A percentile compares a stretch with the other conserved stretches of the same genome.
Conservation (phyloP, 2,888 invertebrate genomes). For the Watsonalla binaria region DNA sequence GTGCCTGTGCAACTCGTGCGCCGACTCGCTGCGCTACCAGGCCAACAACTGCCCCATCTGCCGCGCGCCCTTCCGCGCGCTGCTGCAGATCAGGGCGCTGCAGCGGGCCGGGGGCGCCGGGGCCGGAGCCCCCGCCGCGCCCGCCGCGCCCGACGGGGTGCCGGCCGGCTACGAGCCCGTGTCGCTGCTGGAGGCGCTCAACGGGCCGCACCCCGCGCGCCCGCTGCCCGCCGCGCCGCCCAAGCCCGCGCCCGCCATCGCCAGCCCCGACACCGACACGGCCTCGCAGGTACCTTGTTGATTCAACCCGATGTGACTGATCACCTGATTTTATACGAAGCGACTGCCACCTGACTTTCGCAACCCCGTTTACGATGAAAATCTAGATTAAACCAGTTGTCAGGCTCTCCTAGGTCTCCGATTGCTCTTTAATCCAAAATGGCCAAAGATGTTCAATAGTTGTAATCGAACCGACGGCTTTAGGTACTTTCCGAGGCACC, state of each 20-base stretch:
- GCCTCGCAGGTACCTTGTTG: slow-evolving; percentile 72
- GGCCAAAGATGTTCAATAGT: no score
- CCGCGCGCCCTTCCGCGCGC: slow-evolving; percentile 97
- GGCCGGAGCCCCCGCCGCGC: slow-evolving; percentile 72
- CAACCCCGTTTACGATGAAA: no score
- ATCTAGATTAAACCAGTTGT: no score
- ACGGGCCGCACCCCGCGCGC: slow-evolving; percentile 88
- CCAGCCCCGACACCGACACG: slow-evolving; percentile 81
- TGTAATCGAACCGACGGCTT: no score
- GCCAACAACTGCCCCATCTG: slow-evolving; percentile 99
- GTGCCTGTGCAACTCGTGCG: slow-evolving; percentile 97
- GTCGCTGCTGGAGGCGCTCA: slow-evolving; percentile 95
- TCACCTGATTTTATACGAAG: no score
- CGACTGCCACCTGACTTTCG: no score
- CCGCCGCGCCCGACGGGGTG: slow-evolving; percentile 62
- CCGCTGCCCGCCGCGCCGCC: slow-evolving; percentile 61
- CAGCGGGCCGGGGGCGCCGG: slow-evolving; percentile 81
- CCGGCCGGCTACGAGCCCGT: slow-evolving; percentile 96
- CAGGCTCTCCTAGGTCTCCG: no score
- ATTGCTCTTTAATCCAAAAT: no score
- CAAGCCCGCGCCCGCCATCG: slow-evolving; percentile 44
- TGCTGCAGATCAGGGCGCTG: slow-evolving; percentile 96
- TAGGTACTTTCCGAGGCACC: no score
- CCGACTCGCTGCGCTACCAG: slow-evolving; percentile 97
- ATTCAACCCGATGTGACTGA: no score